Base-by-base conservation (phyloP, 2,888 invertebrate species). In the Halocaridina rubra region DNA sequence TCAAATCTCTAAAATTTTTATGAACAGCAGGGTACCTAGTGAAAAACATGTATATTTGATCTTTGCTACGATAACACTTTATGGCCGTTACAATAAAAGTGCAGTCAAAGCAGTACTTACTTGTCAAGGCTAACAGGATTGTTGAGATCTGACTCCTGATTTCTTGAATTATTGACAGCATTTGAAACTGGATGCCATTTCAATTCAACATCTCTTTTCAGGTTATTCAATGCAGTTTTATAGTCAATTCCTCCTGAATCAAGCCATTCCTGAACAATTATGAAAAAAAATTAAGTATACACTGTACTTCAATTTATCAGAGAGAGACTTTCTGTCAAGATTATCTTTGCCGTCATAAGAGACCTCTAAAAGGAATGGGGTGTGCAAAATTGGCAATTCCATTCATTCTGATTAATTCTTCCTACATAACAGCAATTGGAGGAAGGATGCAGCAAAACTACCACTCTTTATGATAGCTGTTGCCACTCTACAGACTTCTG, bases 161-260 rank as follows among this genome's bases (percentile, higher is more conserved):
- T 93, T 81, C 93, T 92, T 0, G 95, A 93, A 90, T 94, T 95
- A 89, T 95, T 95, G 0, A 96, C 96, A 67, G 92, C 89, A 64
- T 93, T 93, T 0, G 95, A 93, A 0, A 96, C 96, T 80, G 93
- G 93, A 90, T 96, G 94, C 94, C 94, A 95, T 29, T 91, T 90
- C 33, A 96, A 89, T 27, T 91, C 88, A 10, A 91, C 91, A 4
- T 81, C 0, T 92, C 91, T 94, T 90, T 91, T 93, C 89, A 95
- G 90, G 81, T 92, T 92, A 10, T 91, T 89, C n/a, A 94, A 88
- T 4, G 93, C 93, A 89, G 91, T 92, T 76, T 91, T 91, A 80
- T 92, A 90, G 30, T 92, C 90, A 0, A 94, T 92, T 81, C 92
- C 90, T 80, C 93, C 92, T 82, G 92, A 92, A 89, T 95, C 93